phyloP scores from a whole-genome alignment of 2,888 invertebrate genomes.

The Cephus runcator region DNA sequence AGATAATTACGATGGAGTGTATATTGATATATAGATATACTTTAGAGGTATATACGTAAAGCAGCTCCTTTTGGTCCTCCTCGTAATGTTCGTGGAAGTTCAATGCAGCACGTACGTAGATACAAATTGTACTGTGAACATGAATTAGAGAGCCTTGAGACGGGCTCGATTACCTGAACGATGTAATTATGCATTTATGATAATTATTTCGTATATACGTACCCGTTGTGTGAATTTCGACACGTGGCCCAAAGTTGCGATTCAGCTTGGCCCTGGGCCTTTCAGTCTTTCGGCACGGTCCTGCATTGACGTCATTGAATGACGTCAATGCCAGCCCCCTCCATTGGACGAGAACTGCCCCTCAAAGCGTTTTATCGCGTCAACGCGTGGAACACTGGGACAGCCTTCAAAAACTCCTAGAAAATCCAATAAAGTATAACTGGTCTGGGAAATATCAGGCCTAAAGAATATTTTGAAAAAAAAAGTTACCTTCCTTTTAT shows the following conservation, averaged over 20 bases:
- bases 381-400: slow-evolving; percentile 11
- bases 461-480: not conserved
- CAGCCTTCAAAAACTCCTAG: slow-evolving; percentile 2
- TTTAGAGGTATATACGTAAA: not conserved
- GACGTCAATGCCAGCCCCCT: slow-evolving; percentile 57
- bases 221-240: not conserved
- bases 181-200: not conserved
- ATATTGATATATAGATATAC: not conserved
- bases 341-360: slow-evolving; percentile 2
- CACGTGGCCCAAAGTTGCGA: not conserved
- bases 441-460: not conserved
- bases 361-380: slow-evolving; percentile 15
- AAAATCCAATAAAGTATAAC: not conserved
- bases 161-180: not conserved
- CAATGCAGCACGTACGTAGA: not conserved
- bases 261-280: slow-evolving; percentile 26
- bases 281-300: slow-evolving; percentile 41
- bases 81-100: not conserved
- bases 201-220: not conserved
- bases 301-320: slow-evolving; percentile 59
- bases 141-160: not conserved
- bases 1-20: not conserved
- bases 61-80: not conserved
- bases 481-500: not conserved
- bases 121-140: not conserved